A percentile compares a stretch with the other conserved stretches of the same genome.
Conservation (phyloP, 2,797 vertebrate species). For the Clarias laeviceps region DNA sequence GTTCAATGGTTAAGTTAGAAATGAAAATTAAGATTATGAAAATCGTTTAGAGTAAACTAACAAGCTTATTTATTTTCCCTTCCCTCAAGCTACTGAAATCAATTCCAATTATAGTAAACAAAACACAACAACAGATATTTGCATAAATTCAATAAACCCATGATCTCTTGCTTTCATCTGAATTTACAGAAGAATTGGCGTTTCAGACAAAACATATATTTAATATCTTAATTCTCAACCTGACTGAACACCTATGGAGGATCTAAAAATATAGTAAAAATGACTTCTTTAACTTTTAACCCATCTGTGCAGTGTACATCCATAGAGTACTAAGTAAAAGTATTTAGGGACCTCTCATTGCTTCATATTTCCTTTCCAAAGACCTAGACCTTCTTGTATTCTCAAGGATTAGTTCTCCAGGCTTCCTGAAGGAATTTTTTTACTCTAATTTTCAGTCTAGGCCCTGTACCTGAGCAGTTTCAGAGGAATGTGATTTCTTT, state of each 20-base stretch:
- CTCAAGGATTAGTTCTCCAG: too few relatives aligned
- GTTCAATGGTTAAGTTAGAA: background rate
- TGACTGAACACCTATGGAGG: background rate
- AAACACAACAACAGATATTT: background rate
- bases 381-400: too few relatives aligned
- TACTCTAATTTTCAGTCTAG: too few relatives aligned
- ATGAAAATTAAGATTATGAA: background rate
- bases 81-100: background rate
- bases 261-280: background rate
- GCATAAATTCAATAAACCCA: background rate
- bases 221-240: background rate
- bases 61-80: background rate
- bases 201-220: background rate
- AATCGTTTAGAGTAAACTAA: background rate
- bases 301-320: background rate
- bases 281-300: background rate
- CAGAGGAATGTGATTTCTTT: too few relatives aligned
- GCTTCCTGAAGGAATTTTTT: too few relatives aligned
- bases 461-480: too few relatives aligned
- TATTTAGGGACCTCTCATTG: too few relatives aligned
- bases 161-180: background rate
- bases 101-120: constrained; percentile 14
- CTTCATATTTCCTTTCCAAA: too few relatives aligned
- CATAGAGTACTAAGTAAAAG: too few relatives aligned
- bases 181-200: background rate